These are phyloP conservation scores for Teleiodes luculella DNA, from an alignment of 2,888 invertebrate genomes.

Conservation along the genomic window DNA sequence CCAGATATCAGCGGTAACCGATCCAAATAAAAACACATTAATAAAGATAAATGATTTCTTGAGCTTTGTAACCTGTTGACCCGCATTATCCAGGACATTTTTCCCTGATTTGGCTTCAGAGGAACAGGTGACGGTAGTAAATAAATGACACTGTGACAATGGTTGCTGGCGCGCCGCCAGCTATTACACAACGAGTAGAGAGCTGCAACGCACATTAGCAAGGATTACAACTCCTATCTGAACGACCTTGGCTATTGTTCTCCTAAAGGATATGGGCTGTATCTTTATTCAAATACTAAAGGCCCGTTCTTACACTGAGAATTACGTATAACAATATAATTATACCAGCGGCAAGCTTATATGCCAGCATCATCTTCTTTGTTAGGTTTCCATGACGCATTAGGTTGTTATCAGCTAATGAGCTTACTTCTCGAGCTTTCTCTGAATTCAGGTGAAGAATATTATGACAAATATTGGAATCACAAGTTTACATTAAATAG, in stretches of 20 bases:
- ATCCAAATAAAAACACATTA: too few species aligned
- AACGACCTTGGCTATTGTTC: neutral
- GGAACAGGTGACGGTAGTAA: slow-evolving; percentile 23
- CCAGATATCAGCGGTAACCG: neutral
- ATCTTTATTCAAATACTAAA: too few species aligned
- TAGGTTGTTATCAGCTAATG: too few species aligned
- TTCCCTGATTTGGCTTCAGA: neutral
- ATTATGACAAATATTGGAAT: too few species aligned
- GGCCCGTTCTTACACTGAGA: too few species aligned
- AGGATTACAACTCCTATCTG: neutral
- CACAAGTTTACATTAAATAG: too few species aligned
- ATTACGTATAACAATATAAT: too few species aligned
- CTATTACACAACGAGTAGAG: slow-evolving; percentile 1
- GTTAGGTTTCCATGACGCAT: too few species aligned
- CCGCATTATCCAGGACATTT: slow-evolving; percentile 1
- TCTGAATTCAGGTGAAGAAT: too few species aligned
- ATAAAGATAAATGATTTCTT: neutral
- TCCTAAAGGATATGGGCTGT: neutral
- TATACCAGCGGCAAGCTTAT: too few species aligned
- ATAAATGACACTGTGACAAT: slow-evolving; percentile 6
- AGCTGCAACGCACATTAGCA: neutral
- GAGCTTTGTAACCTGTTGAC: slow-evolving; percentile 8
- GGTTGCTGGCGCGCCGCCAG: slow-evolving; percentile 7
- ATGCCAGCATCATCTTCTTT: too few species aligned
- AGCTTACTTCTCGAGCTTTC: too few species aligned